A percentile compares a stretch with the other conserved stretches of the same genome.
phyloP scores from a whole-genome alignment of 2,888 invertebrate species.

The Allygus modestus region DNA sequence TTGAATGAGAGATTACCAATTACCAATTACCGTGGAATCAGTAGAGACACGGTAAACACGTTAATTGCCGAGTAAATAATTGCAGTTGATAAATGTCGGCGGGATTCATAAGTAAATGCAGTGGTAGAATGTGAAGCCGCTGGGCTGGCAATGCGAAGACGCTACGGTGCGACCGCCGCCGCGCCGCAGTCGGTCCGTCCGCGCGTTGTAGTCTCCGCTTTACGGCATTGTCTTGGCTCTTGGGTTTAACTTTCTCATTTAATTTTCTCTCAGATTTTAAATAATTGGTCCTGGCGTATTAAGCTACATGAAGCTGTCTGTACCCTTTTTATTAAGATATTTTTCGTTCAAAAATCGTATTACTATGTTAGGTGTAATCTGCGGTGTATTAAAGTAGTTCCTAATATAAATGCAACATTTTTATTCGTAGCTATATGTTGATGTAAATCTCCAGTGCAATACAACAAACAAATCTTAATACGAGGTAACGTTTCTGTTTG shows the following conservation, averaged over 20 bases:
- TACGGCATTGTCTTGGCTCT: neutral
- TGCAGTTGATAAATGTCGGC: conserved; percentile 37
- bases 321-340: no score
- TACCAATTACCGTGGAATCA: neutral
- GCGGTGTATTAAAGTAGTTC: no score
- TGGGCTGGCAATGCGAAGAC: neutral
- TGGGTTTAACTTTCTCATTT: neutral
- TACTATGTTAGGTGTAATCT: no score
- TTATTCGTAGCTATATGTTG: no score
- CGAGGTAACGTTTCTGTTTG: no score
- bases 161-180: neutral
- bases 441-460: no score
- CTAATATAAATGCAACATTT: no score
- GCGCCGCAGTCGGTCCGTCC: neutral
- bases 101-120: conserved; percentile 37
- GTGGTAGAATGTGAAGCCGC: conserved; percentile 24
- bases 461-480: no score
- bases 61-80: conserved; percentile 47
- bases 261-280: no score
- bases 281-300: no score
- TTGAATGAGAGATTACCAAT: conserved; percentile 37
- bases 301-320: no score
- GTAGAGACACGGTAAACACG: conserved; percentile 39
- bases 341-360: no score
- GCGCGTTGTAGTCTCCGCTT: conserved; percentile 38